Base-by-base conservation (phyloP, 2,888 invertebrate species). In the Drosophila eohydei region DNA sequence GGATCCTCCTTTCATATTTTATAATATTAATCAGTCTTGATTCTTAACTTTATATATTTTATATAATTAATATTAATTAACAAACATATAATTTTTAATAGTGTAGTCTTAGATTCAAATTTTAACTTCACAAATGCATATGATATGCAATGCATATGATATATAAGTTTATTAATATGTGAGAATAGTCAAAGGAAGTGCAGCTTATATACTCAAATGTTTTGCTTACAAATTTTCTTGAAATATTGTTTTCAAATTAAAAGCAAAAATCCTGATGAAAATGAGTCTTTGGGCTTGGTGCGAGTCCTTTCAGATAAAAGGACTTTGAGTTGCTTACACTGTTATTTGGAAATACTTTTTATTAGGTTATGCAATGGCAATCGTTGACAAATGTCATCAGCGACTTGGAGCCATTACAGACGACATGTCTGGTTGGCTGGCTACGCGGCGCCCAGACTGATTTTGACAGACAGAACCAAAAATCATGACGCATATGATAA, bases 401-500 rank as follows among this genome's bases (percentile, higher is more conserved):
- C 74, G 71, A 69, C 74, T 81, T 66, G 46, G 56, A 57, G 34
- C 28, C 60, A 34, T 62, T 48, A 43, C 43, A 71, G 51, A 71
- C 54, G 56, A 58, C 41, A 44, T 71, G 64, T 65, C 67, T 41
- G 57, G 36, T 52, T 65, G 51, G 51, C 50, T 70, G 51, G 46
- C 41, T 68, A 54, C 16, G 34, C n/a, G 38, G 48, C 28, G 28
- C 52, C 21, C 38, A 43, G 71, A 61, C 69, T 67, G 80, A 62
- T 59, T 64, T 61, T 79, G 79, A 67, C 59, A 68, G 71, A 82
- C 72, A 58, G 44, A 73, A 65, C 67, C 63, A 65, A 80, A 86
- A 83, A 81, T 83, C 80, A 80, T 85, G 85, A 80, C 78, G 80
- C 86, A 83, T 80, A 84, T 87, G 87, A 83, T 87, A 85, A 84